phyloP scores from a whole-genome alignment of 2,113 vertebrate genomes.

The Cebidichthys violaceus region DNA sequence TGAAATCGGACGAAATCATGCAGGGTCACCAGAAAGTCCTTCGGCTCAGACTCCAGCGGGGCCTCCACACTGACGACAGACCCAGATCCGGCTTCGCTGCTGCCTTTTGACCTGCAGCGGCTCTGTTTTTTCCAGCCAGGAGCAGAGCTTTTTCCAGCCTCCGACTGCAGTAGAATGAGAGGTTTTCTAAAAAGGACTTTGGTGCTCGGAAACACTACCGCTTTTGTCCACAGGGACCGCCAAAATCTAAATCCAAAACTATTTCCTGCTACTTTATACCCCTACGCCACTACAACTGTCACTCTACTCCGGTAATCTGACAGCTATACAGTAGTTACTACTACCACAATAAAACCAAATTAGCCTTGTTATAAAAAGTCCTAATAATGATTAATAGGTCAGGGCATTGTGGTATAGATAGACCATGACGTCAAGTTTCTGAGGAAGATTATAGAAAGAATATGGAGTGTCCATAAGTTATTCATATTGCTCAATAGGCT shows the following conservation, averaged over 20 bases:
- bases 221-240: not conserved
- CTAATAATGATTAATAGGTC: conserved; percentile 37
- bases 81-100: too few relatives aligned
- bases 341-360: not conserved
- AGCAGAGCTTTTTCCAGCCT: too few relatives aligned
- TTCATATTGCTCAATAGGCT: conserved; percentile 40
- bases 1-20: too few relatives aligned
- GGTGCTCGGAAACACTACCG: not conserved
- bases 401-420: not conserved
- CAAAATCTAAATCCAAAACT: not conserved
- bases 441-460: not conserved
- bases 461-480: not conserved
- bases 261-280: not conserved
- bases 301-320: not conserved
- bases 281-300: too few relatives aligned
- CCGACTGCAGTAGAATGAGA: too few relatives aligned
- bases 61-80: too few relatives aligned
- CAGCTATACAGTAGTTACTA: not conserved
- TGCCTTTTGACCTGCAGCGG: too few relatives aligned
- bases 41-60: too few relatives aligned
- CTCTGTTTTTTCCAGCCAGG: too few relatives aligned
- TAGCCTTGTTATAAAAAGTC: not conserved
- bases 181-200: not conserved
- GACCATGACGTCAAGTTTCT: not conserved
- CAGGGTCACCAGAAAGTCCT: too few relatives aligned